Conservation (phyloP, 2,888 invertebrate species). For the Bunonema sp. region DNA sequence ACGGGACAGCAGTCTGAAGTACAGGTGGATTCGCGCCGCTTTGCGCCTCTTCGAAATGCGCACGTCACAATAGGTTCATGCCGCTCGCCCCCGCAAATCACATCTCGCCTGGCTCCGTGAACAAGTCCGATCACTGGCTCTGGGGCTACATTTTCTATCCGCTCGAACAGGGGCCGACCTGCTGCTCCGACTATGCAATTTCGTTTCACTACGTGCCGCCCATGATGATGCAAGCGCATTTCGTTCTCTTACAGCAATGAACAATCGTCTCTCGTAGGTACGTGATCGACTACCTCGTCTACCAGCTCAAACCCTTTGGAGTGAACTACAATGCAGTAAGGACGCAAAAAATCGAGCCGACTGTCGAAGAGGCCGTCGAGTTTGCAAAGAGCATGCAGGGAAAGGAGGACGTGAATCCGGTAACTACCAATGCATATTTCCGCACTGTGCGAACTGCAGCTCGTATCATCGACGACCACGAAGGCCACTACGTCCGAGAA, state of each 20-base stretch:
- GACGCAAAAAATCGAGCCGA: no score
- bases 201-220: conserved; percentile 76
- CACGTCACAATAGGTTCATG: conserved; percentile 56
- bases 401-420: no score
- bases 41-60: background rate
- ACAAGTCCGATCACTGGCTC: conserved; percentile 67
- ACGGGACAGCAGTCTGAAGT: conserved; percentile 66
- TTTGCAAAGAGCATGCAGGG: no score
- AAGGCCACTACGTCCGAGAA: no score
- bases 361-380: no score
- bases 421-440: no score
- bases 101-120: conserved; percentile 68
- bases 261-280: conserved; percentile 50
- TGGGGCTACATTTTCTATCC: conserved; percentile 83
- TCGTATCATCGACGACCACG: no score
- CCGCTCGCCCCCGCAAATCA: conserved; percentile 84
- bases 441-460: no score
- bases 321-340: no score
- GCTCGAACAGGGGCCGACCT: conserved; percentile 69
- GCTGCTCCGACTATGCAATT: conserved; percentile 76
- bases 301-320: conserved; percentile 65
- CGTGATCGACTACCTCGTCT: conserved; percentile 78
- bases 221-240: conserved; percentile 58
- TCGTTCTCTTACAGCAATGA: background rate
- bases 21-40: conserved; percentile 50